Evolutionary conservation across 2,797 vertebrate species (phyloP).

Genomic region (Notoglanidium macrostoma): DNA sequence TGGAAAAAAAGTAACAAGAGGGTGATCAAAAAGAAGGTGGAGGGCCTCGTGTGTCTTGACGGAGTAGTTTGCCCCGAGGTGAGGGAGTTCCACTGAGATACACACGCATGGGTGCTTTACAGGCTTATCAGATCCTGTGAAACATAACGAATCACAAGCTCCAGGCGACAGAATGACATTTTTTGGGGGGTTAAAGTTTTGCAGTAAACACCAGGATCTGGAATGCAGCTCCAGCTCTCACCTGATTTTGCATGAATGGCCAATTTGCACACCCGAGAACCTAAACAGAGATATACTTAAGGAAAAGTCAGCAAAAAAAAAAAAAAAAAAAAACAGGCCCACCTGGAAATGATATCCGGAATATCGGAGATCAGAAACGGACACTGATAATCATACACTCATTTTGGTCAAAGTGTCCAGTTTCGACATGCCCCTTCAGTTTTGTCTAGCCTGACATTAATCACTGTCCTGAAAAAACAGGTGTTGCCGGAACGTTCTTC

Average conservation of each 20-base stretch:
- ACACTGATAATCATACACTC: conserved; percentile 10
- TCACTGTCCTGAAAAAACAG: neutral
- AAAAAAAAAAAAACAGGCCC: too few relatives aligned
- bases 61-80: conserved; percentile 25
- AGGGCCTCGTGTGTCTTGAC: neutral
- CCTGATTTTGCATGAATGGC: neutral
- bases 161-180: neutral
- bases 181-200: neutral
- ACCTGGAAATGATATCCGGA: too few relatives aligned
- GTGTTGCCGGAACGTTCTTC: neutral
- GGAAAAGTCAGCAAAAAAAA: neutral
- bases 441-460: neutral
- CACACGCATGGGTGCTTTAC: conserved; percentile 12
- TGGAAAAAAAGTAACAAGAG: neutral
- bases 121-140: conserved; percentile 23
- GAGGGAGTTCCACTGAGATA: conserved; percentile 7
- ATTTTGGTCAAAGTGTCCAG: neutral
- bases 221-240: too few relatives aligned
- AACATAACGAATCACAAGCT: conserved; percentile 9
- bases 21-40: neutral
- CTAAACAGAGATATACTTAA: neutral
- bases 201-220: neutral
- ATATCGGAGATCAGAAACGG: neutral
- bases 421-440: neutral
- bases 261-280: neutral